A percentile compares a stretch with the other conserved stretches of the same genome.
Conservation (phyloP, 2,113 vertebrate species). For the Gadus macrocephalus region DNA sequence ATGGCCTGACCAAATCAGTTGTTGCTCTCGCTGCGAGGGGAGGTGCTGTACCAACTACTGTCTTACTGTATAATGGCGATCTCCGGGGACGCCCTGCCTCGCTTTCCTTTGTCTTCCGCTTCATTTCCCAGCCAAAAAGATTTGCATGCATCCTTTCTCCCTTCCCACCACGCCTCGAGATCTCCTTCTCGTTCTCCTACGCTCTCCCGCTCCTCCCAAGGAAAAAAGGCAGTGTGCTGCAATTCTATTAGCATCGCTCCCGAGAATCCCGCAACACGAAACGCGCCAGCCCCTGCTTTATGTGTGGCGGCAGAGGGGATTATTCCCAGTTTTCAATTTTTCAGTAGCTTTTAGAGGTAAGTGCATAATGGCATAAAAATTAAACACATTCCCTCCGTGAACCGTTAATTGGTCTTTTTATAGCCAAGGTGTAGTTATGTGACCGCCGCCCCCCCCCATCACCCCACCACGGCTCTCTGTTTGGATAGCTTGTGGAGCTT, state of each 20-base stretch:
- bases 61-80: slow-evolving; percentile 45
- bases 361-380: neutral
- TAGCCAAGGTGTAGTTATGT: too few relatives aligned
- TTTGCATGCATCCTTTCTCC: slow-evolving; percentile 48
- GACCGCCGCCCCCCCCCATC: too few relatives aligned
- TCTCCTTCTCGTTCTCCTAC: slow-evolving; percentile 25
- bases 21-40: slow-evolving; percentile 24
- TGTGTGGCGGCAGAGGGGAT: slow-evolving; percentile 28
- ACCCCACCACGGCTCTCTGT: too few relatives aligned
- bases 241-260: slow-evolving; percentile 53
- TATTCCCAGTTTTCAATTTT: slow-evolving; percentile 19
- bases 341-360: slow-evolving; percentile 26
- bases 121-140: slow-evolving; percentile 62
- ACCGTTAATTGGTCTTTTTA: neutral
- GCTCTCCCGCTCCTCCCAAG: slow-evolving; percentile 28
- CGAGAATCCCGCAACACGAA: slow-evolving; percentile 33
- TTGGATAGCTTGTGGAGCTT: too few relatives aligned
- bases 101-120: slow-evolving; percentile 65
- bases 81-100: slow-evolving; percentile 57
- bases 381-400: neutral
- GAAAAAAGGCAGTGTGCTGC: slow-evolving; percentile 37
- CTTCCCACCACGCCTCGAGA: slow-evolving; percentile 15
- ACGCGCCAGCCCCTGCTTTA: slow-evolving; percentile 32
- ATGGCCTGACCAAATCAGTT: slow-evolving; percentile 29
- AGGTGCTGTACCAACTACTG: slow-evolving; percentile 18